Conservation (phyloP, 1,140 invertebrate species). For the Daktulosphaira vitifoliae region DNA sequence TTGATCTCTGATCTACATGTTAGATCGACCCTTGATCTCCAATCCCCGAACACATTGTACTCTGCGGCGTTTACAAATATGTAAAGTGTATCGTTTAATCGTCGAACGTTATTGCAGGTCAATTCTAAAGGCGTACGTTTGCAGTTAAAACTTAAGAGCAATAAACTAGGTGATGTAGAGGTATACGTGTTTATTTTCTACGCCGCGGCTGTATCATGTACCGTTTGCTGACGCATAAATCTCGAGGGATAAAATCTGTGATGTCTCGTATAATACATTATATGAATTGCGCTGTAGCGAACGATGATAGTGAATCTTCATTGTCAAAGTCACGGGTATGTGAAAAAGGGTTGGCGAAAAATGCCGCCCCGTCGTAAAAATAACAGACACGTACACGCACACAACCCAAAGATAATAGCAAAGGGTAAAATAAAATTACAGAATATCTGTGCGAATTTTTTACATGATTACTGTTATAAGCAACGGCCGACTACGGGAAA, state of each 20-base stretch:
- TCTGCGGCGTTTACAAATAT: too few relatives aligned
- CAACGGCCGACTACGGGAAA: background rate
- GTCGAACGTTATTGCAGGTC: too few relatives aligned
- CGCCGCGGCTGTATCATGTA: too few relatives aligned
- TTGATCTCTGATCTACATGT: slow-evolving; percentile 18
- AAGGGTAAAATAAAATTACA: background rate
- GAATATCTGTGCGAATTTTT: background rate
- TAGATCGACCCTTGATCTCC: background rate
- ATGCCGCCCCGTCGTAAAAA: slow-evolving; percentile 13
- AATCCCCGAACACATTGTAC: too few relatives aligned
- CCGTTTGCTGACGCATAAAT: slow-evolving; percentile 9
- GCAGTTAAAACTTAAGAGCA: too few relatives aligned
- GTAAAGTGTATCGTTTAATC: too few relatives aligned
- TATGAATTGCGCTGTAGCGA: background rate
- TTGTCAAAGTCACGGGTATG: slow-evolving; percentile 27
- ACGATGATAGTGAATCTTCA: slow-evolving; percentile 23
- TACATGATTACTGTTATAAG: background rate
- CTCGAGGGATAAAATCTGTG: background rate
- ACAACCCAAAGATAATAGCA: background rate
- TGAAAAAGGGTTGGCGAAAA: slow-evolving; percentile 31
- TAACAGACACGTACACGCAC: background rate
- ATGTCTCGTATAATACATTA: background rate
- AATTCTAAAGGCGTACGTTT: too few relatives aligned
- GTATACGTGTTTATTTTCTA: background rate
- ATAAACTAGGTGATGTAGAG: too few relatives aligned